phyloP scores from a whole-genome alignment of 2,888 invertebrate genomes.

The Lissonota sp. region DNA sequence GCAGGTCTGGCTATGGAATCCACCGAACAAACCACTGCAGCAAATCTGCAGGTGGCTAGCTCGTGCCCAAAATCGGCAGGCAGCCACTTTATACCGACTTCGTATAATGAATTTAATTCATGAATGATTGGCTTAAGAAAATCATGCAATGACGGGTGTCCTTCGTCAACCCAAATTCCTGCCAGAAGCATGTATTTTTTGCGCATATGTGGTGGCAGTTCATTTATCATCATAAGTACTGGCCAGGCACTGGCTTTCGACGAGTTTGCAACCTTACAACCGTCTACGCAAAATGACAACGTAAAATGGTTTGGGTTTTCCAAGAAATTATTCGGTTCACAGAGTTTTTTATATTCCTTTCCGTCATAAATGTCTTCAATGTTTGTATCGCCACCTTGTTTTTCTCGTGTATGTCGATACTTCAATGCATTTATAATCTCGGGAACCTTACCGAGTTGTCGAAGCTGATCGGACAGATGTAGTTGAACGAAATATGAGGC shows the following conservation, averaged over 20 bases:
- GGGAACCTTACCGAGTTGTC: constrained; percentile 10
- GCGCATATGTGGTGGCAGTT: constrained; percentile 59
- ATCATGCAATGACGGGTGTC: constrained; percentile 24
- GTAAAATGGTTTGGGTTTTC: constrained; percentile 27
- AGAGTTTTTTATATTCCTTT: constrained; percentile 17
- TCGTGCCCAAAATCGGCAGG: too few species aligned
- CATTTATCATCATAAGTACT: constrained; percentile 47
- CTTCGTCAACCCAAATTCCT: constrained; percentile 43
- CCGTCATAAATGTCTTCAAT: constrained; percentile 46
- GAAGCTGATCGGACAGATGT: constrained; percentile 24
- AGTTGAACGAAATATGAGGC: constrained; percentile 19
- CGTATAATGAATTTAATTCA: constrained; percentile 8
- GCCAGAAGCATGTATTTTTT: constrained; percentile 45
- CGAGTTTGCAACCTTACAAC: constrained; percentile 34
- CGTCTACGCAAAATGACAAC: constrained; percentile 31
- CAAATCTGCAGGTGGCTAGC: too few species aligned
- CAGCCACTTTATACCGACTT: constrained; percentile 8
- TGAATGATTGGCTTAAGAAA: neutral
- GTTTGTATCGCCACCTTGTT: constrained; percentile 23
- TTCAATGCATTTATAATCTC: constrained; percentile 30
- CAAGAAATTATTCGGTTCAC: constrained; percentile 42
- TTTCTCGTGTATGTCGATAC: constrained; percentile 41
- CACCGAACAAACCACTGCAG: too few species aligned
- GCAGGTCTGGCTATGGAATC: constrained; percentile 63
- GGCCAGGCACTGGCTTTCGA: constrained; percentile 54